Evolutionary conservation across 1,140 invertebrate genomes (phyloP), one percentile per base, ranked within the genome.

Genomic region (Hycleus phaleratus): DNA sequence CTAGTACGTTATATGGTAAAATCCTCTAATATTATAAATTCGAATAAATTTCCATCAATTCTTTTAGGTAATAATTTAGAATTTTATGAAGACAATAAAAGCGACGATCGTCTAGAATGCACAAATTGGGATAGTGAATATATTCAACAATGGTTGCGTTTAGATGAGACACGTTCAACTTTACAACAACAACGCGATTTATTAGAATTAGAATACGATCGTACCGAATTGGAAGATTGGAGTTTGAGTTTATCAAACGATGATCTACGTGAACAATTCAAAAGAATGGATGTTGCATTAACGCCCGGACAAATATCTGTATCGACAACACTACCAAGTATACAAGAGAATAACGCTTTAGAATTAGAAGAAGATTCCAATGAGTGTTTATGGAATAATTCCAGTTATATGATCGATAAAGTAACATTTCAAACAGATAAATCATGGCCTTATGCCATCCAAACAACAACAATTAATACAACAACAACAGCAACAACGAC

Each of bases 191-290:
- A 85, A 60, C 75, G 83, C 59, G 83, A 85, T 67, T 70, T 85
- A 47, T 75, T 85, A 38, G 84, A 86, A 66, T 74, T 86, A 60
- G 84, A 87, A 68, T 88, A 87, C 65, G 85, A 87, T 68, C 79
- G 82, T 61, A 81, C 85, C 4, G 87, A 89, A 72, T 71, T 89
- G 49, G 86, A 88, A 74, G 86, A 89, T 68, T 89, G 87, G 87
- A 88, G 84, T 68, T 79, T 88, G 70, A 84, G 83, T 40, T 68
- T 86, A 40, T 86, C 85, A 3, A 83, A 78, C 56, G 85, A 86
- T 68, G 84, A 86, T 71, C 71, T 84, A 48, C 75, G 75, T 61
- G 78, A 81, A 60, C 66, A 60, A 68, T 77, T 61, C 58, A 71
- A 68, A 46, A 60, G 61, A 42, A 38, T 62, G 1, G 67, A 67